phyloP scores from a whole-genome alignment of 1,140 invertebrate species.

The Heterodera schachtii region DNA sequence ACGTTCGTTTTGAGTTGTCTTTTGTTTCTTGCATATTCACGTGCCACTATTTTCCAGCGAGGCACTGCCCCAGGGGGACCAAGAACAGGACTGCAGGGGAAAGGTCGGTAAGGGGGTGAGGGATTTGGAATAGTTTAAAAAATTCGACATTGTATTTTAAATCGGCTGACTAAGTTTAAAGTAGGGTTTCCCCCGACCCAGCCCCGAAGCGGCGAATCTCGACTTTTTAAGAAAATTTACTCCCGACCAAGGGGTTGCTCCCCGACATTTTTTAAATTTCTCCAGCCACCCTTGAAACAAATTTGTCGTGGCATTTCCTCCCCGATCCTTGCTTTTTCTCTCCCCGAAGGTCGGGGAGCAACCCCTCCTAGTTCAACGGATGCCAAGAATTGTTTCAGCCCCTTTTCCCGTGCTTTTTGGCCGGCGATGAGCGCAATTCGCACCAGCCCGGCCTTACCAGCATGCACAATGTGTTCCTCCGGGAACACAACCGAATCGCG shows the following conservation, averaged over 20 bases:
- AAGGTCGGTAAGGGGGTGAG: conserved; percentile 3
- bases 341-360: not conserved
- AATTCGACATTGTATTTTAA: too few species aligned
- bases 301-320: too few species aligned
- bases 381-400: conserved; percentile 15
- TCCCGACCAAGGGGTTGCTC: too few species aligned
- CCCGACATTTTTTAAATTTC: too few species aligned
- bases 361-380: too few species aligned
- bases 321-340: too few species aligned
- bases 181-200: too few species aligned
- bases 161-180: too few species aligned
- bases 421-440: conserved; percentile 88
- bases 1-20: not conserved
- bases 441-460: conserved; percentile 80
- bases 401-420: conserved; percentile 63
- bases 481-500: conserved; percentile 80
- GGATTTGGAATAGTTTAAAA: too few species aligned
- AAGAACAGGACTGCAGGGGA: conserved; percentile 59
- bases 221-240: too few species aligned
- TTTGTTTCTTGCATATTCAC: conserved; percentile 27
- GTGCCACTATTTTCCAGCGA: conserved; percentile 31
- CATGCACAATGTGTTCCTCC: conserved; percentile 73
- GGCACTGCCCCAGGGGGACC: conserved; percentile 54
- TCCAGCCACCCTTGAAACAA: too few species aligned
- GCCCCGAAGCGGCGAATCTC: too few species aligned